Evolutionary conservation across 37 sponge, comb jelly and placozoan species (phyloP).

Genomic region (Amphimedon queenslandica): DNA sequence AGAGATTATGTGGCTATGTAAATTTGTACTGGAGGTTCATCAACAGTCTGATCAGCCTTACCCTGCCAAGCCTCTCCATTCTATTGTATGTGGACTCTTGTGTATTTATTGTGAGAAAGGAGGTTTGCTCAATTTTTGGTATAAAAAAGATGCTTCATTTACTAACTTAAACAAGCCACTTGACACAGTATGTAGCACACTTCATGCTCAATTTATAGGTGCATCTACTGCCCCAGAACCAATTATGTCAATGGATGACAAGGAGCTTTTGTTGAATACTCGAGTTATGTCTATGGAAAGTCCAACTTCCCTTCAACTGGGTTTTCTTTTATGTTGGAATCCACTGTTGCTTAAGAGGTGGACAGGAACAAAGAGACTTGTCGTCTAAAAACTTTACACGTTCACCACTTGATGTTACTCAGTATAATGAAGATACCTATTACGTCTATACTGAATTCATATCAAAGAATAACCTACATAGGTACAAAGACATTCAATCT

Average conservation of each 20-base stretch:
- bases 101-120: not conserved
- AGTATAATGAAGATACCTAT: not conserved
- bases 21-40: not conserved
- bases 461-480: too few relatives aligned
- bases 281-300: not conserved
- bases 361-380: not conserved
- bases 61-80: not conserved
- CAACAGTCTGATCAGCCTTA: not conserved
- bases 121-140: not conserved
- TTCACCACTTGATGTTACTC: not conserved
- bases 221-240: not conserved
- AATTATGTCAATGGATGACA: not conserved
- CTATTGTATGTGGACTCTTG: not conserved
- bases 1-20: not conserved
- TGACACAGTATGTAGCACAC: not conserved
- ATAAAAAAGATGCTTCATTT: not conserved
- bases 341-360: not conserved
- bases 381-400: not conserved
- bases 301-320: not conserved
- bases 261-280: not conserved
- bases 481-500: not conserved
- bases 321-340: conserved; percentile 1
- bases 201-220: not conserved
- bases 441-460: not conserved
- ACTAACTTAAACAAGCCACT: not conserved